Percentiles rank a stretch among this genome's conserved stretches.
Evolutionary conservation across 2,797 vertebrate species (phyloP).

Genomic region (Huso huso): DNA sequence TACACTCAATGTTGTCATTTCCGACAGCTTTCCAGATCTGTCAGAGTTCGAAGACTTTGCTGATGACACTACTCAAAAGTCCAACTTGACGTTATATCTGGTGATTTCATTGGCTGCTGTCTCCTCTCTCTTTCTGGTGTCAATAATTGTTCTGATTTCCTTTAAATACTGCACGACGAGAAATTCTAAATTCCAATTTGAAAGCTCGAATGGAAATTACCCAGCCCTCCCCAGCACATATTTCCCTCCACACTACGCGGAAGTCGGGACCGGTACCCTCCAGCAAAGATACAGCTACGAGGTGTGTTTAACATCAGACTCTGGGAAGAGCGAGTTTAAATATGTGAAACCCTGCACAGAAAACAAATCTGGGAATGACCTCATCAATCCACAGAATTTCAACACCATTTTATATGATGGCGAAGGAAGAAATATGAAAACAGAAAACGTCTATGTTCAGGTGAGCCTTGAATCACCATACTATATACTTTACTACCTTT

Average conservation of each 20-base stretch:
- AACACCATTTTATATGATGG: no score
- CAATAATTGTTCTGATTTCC: constrained; percentile 20
- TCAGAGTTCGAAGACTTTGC: constrained; percentile 20
- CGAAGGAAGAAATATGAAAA: no score
- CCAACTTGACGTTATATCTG: constrained; percentile 27
- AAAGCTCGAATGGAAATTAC: constrained; percentile 14
- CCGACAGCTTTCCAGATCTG: constrained; percentile 17
- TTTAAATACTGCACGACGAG: constrained; percentile 23
- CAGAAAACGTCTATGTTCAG: no score
- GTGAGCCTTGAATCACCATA: no score
- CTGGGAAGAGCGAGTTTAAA: constrained; percentile 42
- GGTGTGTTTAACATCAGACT: constrained; percentile 45
- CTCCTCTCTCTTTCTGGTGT: constrained; percentile 32
- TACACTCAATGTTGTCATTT: constrained; percentile 10
- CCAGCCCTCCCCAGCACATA: constrained; percentile 25
- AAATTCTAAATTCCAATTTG: constrained; percentile 26
- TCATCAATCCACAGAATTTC: not conserved
- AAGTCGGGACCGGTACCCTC: constrained; percentile 23
- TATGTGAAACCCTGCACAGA: constrained; percentile 32
- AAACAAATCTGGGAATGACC: constrained; percentile 12
- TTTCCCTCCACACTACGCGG: constrained; percentile 29
- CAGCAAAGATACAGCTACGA: constrained; percentile 41
- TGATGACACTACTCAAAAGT: not conserved
- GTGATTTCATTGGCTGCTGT: constrained; percentile 40
- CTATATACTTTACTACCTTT: no score